phyloP scores from a whole-genome alignment of 1,140 invertebrate genomes.

The Dufourea novaeangliae region DNA sequence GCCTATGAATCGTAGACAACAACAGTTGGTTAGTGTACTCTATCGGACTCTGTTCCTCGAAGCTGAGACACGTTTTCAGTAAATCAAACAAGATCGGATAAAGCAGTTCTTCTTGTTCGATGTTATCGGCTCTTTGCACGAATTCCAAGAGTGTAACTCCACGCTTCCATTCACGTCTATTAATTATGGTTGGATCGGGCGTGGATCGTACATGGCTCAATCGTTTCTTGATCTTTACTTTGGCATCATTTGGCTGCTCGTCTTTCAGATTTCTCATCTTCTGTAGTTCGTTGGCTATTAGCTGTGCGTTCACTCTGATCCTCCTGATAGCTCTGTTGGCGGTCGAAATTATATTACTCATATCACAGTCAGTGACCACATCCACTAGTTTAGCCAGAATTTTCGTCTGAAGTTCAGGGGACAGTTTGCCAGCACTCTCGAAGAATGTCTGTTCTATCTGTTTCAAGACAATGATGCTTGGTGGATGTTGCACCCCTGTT shows the following conservation, averaged over 20 bases:
- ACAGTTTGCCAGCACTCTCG: slow-evolving; percentile 55
- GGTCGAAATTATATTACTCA: slow-evolving; percentile 81
- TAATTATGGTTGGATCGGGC: slow-evolving; percentile 82
- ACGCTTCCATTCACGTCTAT: slow-evolving; percentile 87
- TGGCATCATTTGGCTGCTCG: not conserved
- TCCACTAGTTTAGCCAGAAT: slow-evolving; percentile 75
- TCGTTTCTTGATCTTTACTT: slow-evolving; percentile 64
- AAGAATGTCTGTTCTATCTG: slow-evolving; percentile 83
- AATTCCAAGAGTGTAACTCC: slow-evolving; percentile 91
- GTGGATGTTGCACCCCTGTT: slow-evolving; percentile 34
- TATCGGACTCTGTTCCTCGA: slow-evolving; percentile 91
- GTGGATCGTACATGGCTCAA: slow-evolving; percentile 62
- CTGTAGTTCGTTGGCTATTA: slow-evolving; percentile 84
- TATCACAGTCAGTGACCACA: slow-evolving; percentile 76
- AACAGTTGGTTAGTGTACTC: slow-evolving; percentile 95
- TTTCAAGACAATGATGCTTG: slow-evolving; percentile 76
- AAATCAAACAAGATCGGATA: slow-evolving; percentile 90
- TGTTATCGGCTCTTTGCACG: slow-evolving; percentile 91
- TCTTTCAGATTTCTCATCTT: slow-evolving; percentile 79
- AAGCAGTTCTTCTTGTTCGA: slow-evolving; percentile 84
- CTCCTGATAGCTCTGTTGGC: slow-evolving; percentile 87
- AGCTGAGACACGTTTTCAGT: slow-evolving; percentile 89
- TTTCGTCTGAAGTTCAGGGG: slow-evolving; percentile 65
- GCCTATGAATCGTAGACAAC: slow-evolving; percentile 88
- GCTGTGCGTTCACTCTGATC: slow-evolving; percentile 85